Evolutionary conservation across 2,797 vertebrate species (phyloP).

Genomic region (Xenopus petersii): DNA sequence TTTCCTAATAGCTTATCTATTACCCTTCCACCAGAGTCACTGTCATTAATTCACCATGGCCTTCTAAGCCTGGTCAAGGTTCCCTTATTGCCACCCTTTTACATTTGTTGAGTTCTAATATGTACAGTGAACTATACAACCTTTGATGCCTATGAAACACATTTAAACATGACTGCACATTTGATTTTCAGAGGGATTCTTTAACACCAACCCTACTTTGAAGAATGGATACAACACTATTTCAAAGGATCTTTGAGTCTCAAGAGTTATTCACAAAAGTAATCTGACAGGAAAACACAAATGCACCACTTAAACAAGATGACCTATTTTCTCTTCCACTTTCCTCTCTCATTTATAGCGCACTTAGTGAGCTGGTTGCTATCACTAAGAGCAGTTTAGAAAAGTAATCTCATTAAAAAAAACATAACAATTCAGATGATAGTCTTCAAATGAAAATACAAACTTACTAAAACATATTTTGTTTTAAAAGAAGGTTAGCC

Average conservation of each 20-base stretch:
- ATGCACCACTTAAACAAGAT: constrained; percentile 18
- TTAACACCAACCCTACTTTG: constrained; percentile 21
- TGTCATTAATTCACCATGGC: no score
- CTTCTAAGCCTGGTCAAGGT: no score
- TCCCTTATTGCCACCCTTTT: no score
- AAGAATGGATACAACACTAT: constrained; percentile 34
- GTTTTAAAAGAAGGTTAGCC: neutral
- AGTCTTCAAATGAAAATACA: neutral
- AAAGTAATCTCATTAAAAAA: neutral
- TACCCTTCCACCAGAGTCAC: no score
- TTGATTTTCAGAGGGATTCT: constrained; percentile 4
- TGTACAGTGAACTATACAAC: no score
- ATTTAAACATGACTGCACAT: neutral
- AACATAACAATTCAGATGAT: neutral
- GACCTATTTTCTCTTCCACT: constrained; percentile 32
- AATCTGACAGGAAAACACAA: constrained; percentile 18
- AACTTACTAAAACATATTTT: neutral
- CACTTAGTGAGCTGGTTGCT: neutral
- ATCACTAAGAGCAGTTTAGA: neutral
- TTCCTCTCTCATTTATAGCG: neutral
- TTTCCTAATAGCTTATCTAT: no score
- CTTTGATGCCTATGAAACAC: no score
- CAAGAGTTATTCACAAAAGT: constrained; percentile 21
- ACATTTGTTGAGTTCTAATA: no score
- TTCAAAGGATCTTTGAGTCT: constrained; percentile 15